phyloP scores from a whole-genome alignment of 1,140 invertebrate genomes.

The Agraylea sexmaculata region DNA sequence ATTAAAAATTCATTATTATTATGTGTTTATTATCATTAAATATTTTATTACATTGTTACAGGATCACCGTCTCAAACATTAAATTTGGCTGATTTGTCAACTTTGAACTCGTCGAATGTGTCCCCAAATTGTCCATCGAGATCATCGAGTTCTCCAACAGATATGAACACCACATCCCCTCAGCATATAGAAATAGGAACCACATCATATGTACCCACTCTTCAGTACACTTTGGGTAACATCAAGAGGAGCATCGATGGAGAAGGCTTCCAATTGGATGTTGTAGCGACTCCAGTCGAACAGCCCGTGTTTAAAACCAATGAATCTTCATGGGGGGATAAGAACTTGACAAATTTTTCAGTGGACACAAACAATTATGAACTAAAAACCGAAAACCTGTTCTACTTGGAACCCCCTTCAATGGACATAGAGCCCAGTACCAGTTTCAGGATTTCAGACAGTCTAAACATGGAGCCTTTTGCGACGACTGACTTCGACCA shows the following conservation, averaged over 20 bases:
- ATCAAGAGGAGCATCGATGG: slow-evolving; percentile 18
- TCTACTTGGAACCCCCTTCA: slow-evolving; percentile 12
- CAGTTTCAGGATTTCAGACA: slow-evolving; percentile 10
- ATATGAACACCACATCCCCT: slow-evolving; percentile 10
- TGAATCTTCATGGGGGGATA: slow-evolving; percentile 13
- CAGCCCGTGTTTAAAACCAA: too few species aligned
- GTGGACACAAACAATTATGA: slow-evolving; percentile 15
- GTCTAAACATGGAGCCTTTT: slow-evolving; percentile 15
- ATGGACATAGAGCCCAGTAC: slow-evolving; percentile 8
- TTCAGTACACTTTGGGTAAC: slow-evolving; percentile 19
- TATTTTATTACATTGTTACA: slow-evolving; percentile 12
- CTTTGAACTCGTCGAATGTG: slow-evolving; percentile 5
- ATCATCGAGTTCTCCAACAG: slow-evolving; percentile 12
- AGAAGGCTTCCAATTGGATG: slow-evolving; percentile 18
- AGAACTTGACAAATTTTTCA: slow-evolving; percentile 9
- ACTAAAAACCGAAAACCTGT: slow-evolving; percentile 19
- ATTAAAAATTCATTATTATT: too few species aligned
- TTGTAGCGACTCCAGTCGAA: slow-evolving; percentile 16
- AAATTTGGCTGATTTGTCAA: slow-evolving; percentile 12
- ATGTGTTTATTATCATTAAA: too few species aligned
- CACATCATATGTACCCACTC: slow-evolving; percentile 10
- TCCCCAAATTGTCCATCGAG: slow-evolving; percentile 9
- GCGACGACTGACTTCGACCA: slow-evolving; percentile 13
- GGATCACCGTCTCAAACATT: slow-evolving; percentile 12
- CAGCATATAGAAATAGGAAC: slow-evolving; percentile 12